A percentile compares a stretch with the other conserved stretches of the same genome.
phyloP scores from a whole-genome alignment of 2,113 vertebrate species.

The Atlantisia rogersi region DNA sequence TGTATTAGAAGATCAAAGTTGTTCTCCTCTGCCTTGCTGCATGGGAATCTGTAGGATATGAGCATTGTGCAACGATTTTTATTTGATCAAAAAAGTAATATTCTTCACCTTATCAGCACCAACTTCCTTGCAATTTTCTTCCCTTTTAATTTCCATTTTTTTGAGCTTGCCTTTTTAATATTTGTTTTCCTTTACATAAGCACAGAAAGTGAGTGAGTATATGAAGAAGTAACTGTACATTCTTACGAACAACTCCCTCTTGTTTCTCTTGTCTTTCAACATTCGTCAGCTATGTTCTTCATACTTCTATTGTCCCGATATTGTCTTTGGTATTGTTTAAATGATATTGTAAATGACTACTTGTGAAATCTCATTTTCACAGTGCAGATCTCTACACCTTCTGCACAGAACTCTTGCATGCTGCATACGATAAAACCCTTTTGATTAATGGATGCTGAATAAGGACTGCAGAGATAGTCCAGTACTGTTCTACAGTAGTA shows the following conservation, averaged over 20 bases:
- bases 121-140: background rate
- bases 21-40: background rate
- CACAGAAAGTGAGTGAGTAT: background rate
- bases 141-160: background rate
- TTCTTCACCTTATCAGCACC: background rate
- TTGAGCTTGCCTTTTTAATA: background rate
- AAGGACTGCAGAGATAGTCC: background rate
- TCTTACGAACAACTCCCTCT: background rate
- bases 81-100: background rate
- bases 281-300: background rate
- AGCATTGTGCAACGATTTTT: background rate
- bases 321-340: background rate
- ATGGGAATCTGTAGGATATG: background rate
- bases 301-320: background rate
- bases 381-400: background rate
- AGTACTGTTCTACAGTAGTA: background rate
- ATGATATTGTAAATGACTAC: background rate
- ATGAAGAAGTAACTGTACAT: background rate
- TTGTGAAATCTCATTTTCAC: background rate
- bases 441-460: background rate
- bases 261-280: background rate
- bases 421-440: background rate
- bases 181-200: background rate
- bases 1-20: background rate
- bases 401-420: background rate